Evolutionary conservation across 1,140 invertebrate species (phyloP), one percentile per base, ranked within the genome.

Genomic region (Drosophila pachea): DNA sequence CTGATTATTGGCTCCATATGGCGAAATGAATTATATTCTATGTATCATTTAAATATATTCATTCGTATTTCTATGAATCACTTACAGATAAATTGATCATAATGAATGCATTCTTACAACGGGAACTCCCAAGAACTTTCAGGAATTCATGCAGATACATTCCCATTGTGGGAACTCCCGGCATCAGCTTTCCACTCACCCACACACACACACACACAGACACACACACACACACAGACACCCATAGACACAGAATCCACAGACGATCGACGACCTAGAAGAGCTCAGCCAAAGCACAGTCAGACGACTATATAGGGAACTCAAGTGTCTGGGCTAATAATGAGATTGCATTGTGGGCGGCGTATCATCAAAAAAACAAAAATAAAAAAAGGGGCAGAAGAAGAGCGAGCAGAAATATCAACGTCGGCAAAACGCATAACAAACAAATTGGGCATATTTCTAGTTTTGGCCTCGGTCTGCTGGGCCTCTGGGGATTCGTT

Each of bases 301-400:
- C 53, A 58, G 64, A 66, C 56, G 22, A 22, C 22, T 22, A 22
- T 69, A 56, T 45, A 56, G 53, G 33, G 55, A 71, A 60, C 63
- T 71, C 63, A 71, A 71, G 68, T 71, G 63, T 71, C 68, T 67
- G 68, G 62, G 53, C 47, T 66, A 70, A 70, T 70, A 70, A 70
- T 70, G 68, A 40, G 47, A 59, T 66, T 66, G 62, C 62, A 66
- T 70, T 70, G 68, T 66, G 59, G 68, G 68, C 68, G 68, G 62
- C 43, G 49, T 67, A 53, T 59, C 60, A 11, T 52, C 7, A 52
- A 56, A 62, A 62, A 60, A 16, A 47, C 31, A 35, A 29, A 40
- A 55, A 22, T 11, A 42, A 32, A 42, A 55, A 22, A 22, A 22
- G 22, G 3, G 22, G 22, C 22, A 22, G 22, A 22, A 22, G 22